Percentiles rank a stretch among this genome's conserved stretches.
These are phyloP conservation scores for Smithornis capensis DNA, from an alignment of 2,113 vertebrate species.

Conservation along the genomic window DNA sequence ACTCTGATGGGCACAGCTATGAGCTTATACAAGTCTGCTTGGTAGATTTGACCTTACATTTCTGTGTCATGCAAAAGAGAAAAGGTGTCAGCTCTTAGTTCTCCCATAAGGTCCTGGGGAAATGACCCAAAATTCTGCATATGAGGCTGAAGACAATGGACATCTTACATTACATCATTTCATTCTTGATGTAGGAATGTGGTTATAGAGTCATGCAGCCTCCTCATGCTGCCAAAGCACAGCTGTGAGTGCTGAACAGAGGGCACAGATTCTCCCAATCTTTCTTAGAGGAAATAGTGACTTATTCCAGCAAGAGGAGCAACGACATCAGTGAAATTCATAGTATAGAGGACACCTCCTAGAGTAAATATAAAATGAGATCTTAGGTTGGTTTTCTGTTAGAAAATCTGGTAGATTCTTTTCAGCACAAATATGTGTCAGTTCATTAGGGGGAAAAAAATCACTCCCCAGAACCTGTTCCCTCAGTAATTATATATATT, in stretches of 20 bases:
- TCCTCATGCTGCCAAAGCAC: neutral
- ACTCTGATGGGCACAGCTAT: neutral
- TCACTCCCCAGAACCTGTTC: neutral
- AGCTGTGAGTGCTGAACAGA: neutral
- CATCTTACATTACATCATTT: neutral
- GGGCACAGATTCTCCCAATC: neutral
- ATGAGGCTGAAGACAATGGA: neutral
- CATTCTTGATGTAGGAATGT: too few relatives aligned
- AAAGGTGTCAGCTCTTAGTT: neutral
- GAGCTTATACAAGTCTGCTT: neutral
- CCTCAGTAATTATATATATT: neutral
- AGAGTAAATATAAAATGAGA: neutral
- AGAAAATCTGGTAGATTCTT: neutral
- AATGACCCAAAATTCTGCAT: neutral
- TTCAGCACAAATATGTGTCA: neutral
- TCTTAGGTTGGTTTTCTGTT: neutral
- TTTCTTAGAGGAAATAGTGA: neutral
- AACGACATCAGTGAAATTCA: neutral
- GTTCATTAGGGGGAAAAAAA: neutral
- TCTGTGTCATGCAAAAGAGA: neutral
- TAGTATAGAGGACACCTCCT: neutral
- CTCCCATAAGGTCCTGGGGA: neutral
- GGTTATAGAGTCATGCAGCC: neutral
- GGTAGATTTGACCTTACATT: neutral
- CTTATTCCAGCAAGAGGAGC: neutral